A percentile compares a stretch with the other conserved stretches of the same genome.
Conservation (phyloP, 2,888 invertebrate genomes). For the Dasypolia templi region DNA sequence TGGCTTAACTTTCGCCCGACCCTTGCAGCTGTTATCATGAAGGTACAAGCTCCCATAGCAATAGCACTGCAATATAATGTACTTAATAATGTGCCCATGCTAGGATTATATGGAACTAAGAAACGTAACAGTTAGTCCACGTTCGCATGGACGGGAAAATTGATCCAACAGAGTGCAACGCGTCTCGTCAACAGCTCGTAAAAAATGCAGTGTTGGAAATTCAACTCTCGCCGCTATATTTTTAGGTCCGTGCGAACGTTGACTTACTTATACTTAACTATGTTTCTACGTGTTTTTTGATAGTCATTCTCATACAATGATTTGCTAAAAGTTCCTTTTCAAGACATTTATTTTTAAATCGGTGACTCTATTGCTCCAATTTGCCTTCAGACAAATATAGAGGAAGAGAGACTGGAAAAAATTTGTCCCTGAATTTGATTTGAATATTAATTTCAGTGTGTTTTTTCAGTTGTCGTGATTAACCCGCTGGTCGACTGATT, state of each 20-base stretch:
- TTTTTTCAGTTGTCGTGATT: constrained; percentile 5
- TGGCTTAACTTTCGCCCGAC: no score
- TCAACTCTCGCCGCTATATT: no score
- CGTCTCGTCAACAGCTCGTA: no score
- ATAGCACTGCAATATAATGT: not conserved
- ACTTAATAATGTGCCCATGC: not conserved
- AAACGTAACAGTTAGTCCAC: not conserved
- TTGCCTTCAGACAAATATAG: not conserved
- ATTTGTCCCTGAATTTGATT: constrained; percentile 11
- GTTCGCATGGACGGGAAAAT: no score
- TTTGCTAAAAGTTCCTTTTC: not conserved
- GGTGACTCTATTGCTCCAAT: not conserved
- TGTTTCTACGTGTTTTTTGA: not conserved
- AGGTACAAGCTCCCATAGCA: not conserved
- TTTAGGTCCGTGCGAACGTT: no score
- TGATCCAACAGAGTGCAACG: no score
- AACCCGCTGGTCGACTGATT: constrained; percentile 15
- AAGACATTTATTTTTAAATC: not conserved
- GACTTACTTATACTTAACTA: no score
- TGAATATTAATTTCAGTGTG: constrained; percentile 2
- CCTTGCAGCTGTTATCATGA: not conserved
- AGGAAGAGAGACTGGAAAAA: not conserved
- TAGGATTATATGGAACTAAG: not conserved
- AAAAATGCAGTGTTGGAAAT: no score
- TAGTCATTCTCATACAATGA: not conserved